Base-by-base conservation (phyloP, 2,113 vertebrate genomes). In the Noturus placidus region DNA sequence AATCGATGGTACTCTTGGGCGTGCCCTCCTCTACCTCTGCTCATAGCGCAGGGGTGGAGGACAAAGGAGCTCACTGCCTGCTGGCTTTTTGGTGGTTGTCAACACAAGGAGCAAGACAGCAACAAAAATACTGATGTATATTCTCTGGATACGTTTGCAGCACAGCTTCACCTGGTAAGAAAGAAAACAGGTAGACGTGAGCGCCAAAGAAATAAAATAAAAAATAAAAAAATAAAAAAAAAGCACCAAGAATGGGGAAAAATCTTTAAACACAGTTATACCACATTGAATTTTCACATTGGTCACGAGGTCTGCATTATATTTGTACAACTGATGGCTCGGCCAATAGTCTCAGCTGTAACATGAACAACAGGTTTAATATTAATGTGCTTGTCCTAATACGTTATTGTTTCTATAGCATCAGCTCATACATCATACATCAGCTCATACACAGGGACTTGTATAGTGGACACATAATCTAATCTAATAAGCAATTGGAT, bases 11-110 rank as follows among this genome's bases (percentile, higher is more conserved):
- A 92, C 93, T 96, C 93, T 92, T 90, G 94, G 87, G 84, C 82
- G 90, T 92, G 90, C 93, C 94, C 94, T 93, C 93, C 94, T 95
- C 94, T 94, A 93, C 95, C 95, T 95, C 95, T 96, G 95, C 95
- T 96, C 95, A 96, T 96, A 96, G 93, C 95, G 95, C 95, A 96
- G 95, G 93, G 94, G 93, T 89, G 92, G 90, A 93, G 90, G 92
- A 50, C 50, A 90, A 92, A 89, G 86, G 91, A 84, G 85, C 61
- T 30, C 84, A 88, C 79, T 69, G 87, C 85, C 87, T 65, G 65
- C 87, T 90, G 91, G 88, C 92, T 89, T 85, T 46, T 74, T 74
- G 83, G 61, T 46, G 42, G 72, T 56, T 9, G 27, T 70, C 63
- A 25, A 69, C 22, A 76, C 42, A 57, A 1, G 27, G 63, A 59